Evolutionary conservation across 2,797 vertebrate genomes (phyloP).

Genomic region (Gallinago nigripennis): DNA sequence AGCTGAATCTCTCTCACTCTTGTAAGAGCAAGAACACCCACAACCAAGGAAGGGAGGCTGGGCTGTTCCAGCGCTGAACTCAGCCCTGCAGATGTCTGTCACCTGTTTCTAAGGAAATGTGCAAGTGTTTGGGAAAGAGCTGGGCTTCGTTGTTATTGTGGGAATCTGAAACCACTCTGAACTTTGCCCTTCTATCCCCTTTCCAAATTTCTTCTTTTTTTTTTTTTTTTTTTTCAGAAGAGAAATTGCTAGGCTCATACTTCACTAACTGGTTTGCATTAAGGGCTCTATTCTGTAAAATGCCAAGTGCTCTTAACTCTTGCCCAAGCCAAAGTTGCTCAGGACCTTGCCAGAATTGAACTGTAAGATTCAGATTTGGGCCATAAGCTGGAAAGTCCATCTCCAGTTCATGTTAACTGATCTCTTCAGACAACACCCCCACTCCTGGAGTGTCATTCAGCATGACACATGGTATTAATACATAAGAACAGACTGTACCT

Average conservation of each 20-base stretch:
- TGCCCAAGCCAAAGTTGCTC: constrained; percentile 13
- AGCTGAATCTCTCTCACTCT: constrained; percentile 39
- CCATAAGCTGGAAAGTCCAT: constrained; percentile 3
- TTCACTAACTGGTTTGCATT: constrained; percentile 46
- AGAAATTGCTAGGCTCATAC: constrained; percentile 43
- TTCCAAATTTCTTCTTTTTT: constrained; percentile 33
- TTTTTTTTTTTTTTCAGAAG: background rate
- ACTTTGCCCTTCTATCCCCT: constrained; percentile 49
- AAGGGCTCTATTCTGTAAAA: constrained; percentile 21
- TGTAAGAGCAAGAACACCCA: constrained; percentile 62
- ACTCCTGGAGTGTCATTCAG: constrained; percentile 9
- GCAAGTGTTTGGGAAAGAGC: constrained; percentile 64
- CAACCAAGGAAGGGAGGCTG: constrained; percentile 43
- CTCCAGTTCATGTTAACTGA: constrained; percentile 22
- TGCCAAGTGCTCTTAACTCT: background rate
- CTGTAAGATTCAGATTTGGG: background rate
- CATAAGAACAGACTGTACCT: background rate
- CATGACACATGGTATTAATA: constrained; percentile 21
- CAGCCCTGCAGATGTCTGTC: constrained; percentile 67
- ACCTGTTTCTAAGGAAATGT: constrained; percentile 71
- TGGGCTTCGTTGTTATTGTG: constrained; percentile 51
- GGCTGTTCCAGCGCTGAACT: constrained; percentile 37
- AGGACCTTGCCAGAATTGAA: constrained; percentile 5
- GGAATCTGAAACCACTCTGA: constrained; percentile 64
- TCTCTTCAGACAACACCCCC: constrained; percentile 13